phyloP scores from a whole-genome alignment of 2,888 invertebrate species.

The Germaria angustata region DNA sequence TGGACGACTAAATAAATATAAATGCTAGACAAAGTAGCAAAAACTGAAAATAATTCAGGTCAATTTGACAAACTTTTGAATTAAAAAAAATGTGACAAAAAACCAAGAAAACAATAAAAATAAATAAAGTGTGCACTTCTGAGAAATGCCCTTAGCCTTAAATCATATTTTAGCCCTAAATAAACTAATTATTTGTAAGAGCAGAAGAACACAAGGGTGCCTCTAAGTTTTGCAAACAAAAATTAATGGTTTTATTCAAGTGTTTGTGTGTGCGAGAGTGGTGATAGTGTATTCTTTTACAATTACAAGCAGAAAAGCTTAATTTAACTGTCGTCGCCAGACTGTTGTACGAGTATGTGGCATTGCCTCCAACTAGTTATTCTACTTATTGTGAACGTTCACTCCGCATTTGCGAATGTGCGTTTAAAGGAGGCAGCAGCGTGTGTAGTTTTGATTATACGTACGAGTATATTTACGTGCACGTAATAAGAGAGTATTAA shows the following conservation, averaged over 20 bases:
- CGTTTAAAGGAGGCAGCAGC: neutral
- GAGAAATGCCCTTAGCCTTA: neutral
- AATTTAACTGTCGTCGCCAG: slow-evolving; percentile 68
- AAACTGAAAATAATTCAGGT: slow-evolving; percentile 21
- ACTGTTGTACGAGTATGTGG: slow-evolving; percentile 44
- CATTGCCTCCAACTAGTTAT: slow-evolving; percentile 43
- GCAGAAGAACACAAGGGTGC: neutral
- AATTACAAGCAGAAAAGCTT: slow-evolving; percentile 45
- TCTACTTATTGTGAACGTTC: neutral
- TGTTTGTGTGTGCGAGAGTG: neutral
- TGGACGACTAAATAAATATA: slow-evolving; percentile 43
- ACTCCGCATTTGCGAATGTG: neutral
- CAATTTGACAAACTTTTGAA: slow-evolving; percentile 32
- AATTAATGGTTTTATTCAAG: neutral
- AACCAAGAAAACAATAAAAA: neutral
- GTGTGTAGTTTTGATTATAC: neutral
- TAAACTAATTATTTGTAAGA: slow-evolving; percentile 31
- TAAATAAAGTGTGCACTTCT: slow-evolving; percentile 14
- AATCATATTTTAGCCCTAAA: slow-evolving; percentile 20
- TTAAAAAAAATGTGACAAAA: neutral
- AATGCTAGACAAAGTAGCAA: slow-evolving; percentile 18
- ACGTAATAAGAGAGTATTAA: neutral
- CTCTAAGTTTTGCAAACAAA: slow-evolving; percentile 12
- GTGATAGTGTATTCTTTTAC: neutral
- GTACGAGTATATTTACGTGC: neutral